Percentiles rank a stretch among this genome's conserved stretches.
phyloP scores from a whole-genome alignment of 2,113 vertebrate genomes.

The Lucifuga dentata region DNA sequence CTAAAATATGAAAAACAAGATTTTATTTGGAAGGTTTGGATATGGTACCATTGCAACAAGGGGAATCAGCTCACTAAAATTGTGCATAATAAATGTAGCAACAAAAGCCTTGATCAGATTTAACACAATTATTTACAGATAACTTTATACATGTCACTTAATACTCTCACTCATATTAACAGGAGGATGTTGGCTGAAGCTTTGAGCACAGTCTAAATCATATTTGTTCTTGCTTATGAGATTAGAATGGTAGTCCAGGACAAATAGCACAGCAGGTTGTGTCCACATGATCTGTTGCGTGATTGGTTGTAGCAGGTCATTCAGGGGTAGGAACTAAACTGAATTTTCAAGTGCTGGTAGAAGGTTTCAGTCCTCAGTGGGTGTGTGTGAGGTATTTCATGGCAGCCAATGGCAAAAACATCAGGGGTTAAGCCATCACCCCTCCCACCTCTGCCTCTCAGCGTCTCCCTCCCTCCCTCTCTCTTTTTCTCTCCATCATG shows the following conservation, averaged over 20 bases:
- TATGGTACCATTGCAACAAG: too few relatives aligned
- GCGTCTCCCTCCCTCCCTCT: slow-evolving; percentile 23
- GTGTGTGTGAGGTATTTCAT: slow-evolving; percentile 36
- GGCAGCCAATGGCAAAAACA: slow-evolving; percentile 60
- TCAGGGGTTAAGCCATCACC: slow-evolving; percentile 61
- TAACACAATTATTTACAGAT: slow-evolving; percentile 1
- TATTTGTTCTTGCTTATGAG: slow-evolving; percentile 43
- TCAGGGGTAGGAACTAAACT: slow-evolving; percentile 42
- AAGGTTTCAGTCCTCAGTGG: slow-evolving; percentile 37
- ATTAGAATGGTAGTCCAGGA: slow-evolving; percentile 37
- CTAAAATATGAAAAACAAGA: too few relatives aligned
- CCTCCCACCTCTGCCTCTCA: not conserved
- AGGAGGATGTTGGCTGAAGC: slow-evolving; percentile 4
- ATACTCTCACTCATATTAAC: slow-evolving; percentile 38
- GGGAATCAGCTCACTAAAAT: not conserved
- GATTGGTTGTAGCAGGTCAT: slow-evolving; percentile 48
- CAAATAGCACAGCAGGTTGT: slow-evolving; percentile 51
- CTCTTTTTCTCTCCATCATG: slow-evolving; percentile 42
- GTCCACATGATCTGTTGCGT: slow-evolving; percentile 31
- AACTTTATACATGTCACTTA: slow-evolving; percentile 7
- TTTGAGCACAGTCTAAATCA: slow-evolving; percentile 41
- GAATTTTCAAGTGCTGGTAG: slow-evolving; percentile 52
- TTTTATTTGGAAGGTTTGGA: too few relatives aligned
- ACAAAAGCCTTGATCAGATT: not conserved
- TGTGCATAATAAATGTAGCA: not conserved